These are phyloP conservation scores for Heterocephalus glaber DNA, from an alignment of 2,113 vertebrate genomes.

Conservation along the genomic window DNA sequence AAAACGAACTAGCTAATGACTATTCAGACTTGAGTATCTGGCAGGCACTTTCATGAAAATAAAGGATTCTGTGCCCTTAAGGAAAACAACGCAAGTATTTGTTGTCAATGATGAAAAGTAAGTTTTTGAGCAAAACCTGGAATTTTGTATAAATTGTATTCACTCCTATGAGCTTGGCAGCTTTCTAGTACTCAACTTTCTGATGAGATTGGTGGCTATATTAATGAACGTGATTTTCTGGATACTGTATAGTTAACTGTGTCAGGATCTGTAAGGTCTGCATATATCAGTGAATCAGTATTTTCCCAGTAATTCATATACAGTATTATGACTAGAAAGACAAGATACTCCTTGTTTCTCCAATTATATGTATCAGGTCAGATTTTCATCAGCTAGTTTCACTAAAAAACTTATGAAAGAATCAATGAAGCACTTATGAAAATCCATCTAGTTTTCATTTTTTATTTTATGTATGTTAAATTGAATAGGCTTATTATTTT, in stretches of 20 bases:
- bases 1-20: background rate
- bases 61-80: background rate
- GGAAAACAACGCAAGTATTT: background rate
- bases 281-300: background rate
- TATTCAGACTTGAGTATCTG: background rate
- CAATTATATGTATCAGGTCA: background rate
- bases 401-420: background rate
- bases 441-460: background rate
- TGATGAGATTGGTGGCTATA: background rate
- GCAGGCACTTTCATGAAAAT: conserved; percentile 2
- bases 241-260: background rate
- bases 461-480: background rate
- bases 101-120: background rate
- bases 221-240: background rate
- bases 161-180: background rate
- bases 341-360: background rate
- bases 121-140: background rate
- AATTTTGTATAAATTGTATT: background rate
- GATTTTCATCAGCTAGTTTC: background rate
- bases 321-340: background rate
- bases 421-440: background rate
- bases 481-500: background rate
- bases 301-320: background rate
- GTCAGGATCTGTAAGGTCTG: background rate
- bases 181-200: background rate